Evolutionary conservation across 2,888 invertebrate genomes (phyloP).

Genomic region (Cenopis cana): DNA sequence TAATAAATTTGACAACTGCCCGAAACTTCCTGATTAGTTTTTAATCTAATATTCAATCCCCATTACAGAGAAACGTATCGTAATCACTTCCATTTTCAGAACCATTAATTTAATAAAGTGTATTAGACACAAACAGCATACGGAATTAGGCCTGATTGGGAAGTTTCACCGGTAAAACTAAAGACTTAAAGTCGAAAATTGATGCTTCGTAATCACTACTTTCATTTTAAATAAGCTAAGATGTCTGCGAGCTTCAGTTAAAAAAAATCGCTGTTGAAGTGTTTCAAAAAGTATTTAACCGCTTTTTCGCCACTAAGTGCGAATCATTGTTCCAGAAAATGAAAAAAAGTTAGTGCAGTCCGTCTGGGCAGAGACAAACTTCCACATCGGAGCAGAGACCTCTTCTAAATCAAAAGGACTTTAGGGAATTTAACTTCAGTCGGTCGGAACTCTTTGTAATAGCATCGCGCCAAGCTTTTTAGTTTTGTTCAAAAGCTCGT

Average conservation of each 20-base stretch:
- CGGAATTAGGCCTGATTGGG: neutral
- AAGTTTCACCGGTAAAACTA: neutral
- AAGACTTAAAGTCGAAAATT: neutral
- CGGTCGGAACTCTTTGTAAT: slow-evolving; percentile 11
- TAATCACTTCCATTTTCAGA: slow-evolving; percentile 27
- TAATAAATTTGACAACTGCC: slow-evolving; percentile 42
- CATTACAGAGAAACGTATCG: slow-evolving; percentile 32
- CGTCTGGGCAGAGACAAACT: slow-evolving; percentile 21
- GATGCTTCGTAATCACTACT: neutral
- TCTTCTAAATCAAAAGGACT: slow-evolving; percentile 22
- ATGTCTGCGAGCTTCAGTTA: neutral
- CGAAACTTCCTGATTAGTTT: slow-evolving; percentile 41
- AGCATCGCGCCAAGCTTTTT: neutral
- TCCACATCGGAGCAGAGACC: slow-evolving; percentile 8
- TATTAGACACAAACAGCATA: neutral
- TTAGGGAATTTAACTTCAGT: slow-evolving; percentile 15
- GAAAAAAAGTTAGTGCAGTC: slow-evolving; percentile 37
- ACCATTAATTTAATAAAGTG: slow-evolving; percentile 30
- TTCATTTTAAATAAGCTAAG: neutral
- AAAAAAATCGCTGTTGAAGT: slow-evolving; percentile 18
- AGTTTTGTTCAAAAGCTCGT: slow-evolving; percentile 3
- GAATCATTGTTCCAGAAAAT: slow-evolving; percentile 35
- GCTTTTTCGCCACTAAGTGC: slow-evolving; percentile 38
- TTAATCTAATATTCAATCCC: slow-evolving; percentile 42
- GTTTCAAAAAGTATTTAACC: slow-evolving; percentile 30